Evolutionary conservation across 2,797 vertebrate species (phyloP).

Genomic region (Myioborus melanocephalus): DNA sequence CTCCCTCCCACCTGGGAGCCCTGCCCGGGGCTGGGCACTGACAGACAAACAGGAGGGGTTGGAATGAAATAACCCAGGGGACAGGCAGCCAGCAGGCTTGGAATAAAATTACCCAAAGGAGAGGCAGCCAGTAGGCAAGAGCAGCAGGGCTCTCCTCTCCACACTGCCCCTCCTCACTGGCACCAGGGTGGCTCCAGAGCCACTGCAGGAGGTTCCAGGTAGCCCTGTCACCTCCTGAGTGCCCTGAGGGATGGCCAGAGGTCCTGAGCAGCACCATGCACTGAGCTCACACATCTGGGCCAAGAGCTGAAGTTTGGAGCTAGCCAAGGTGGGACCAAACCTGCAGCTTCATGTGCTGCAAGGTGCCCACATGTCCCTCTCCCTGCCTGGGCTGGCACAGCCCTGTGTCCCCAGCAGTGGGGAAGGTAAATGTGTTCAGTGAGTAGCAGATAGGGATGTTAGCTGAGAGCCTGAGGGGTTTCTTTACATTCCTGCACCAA

Average conservation of each 20-base stretch:
- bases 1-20: neutral
- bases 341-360: neutral
- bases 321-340: neutral
- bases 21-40: neutral
- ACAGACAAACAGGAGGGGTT: neutral
- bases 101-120: neutral
- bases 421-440: neutral
- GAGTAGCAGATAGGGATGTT: neutral
- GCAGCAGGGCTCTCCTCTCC: neutral
- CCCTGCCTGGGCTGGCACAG: neutral
- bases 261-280: neutral
- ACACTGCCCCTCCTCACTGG: neutral
- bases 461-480: neutral
- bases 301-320: neutral
- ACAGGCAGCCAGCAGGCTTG: neutral
- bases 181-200: neutral
- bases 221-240: neutral
- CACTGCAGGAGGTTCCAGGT: neutral
- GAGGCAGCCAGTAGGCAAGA: neutral
- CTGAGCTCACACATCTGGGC: neutral
- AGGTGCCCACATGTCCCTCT: neutral
- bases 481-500: neutral
- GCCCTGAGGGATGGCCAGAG: neutral
- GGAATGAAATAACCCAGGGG: neutral
- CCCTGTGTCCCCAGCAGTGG: neutral